Percentiles rank a stretch among this genome's conserved stretches.
Evolutionary conservation across 2,113 vertebrate species (phyloP).

Genomic region (Tretioscincus oriximinensis): DNA sequence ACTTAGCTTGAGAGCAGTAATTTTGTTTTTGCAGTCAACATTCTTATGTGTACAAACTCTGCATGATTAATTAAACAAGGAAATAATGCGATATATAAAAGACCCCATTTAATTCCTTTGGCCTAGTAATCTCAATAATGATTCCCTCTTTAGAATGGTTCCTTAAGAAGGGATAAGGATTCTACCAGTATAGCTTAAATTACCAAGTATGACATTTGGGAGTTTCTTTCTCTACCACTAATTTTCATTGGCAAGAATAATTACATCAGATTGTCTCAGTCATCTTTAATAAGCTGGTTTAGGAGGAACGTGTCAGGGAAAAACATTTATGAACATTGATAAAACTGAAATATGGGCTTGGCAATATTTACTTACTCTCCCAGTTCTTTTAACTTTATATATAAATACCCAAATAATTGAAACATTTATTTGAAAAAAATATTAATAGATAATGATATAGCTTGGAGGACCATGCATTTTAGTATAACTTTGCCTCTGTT

Average conservation of each 20-base stretch:
- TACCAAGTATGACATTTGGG: accelerated
- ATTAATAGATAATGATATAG: too few species aligned
- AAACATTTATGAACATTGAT: not conserved
- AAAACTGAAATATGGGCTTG: not conserved
- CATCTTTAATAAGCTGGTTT: too few species aligned
- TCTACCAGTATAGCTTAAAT: not conserved
- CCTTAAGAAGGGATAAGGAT: not conserved
- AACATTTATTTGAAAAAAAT: too few species aligned
- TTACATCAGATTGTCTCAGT: too few species aligned
- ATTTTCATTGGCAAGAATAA: too few species aligned
- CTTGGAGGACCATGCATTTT: too few species aligned
- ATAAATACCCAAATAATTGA: too few species aligned
- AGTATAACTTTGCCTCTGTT: too few species aligned
- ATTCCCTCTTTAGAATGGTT: not conserved
- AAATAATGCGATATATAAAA: not conserved
- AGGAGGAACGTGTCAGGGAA: too few species aligned
- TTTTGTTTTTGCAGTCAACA: conserved; percentile 20
- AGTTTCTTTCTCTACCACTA: too few species aligned
- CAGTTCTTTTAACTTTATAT: too few species aligned
- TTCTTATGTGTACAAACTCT: conserved; percentile 34
- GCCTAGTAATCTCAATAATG: not conserved
- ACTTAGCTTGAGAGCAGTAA: conserved; percentile 22
- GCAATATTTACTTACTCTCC: too few species aligned
- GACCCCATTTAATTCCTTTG: not conserved
- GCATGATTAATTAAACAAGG: conserved; percentile 45